Conservation (phyloP, 1,140 invertebrate species). For the Rhopalosiphum maidis region DNA sequence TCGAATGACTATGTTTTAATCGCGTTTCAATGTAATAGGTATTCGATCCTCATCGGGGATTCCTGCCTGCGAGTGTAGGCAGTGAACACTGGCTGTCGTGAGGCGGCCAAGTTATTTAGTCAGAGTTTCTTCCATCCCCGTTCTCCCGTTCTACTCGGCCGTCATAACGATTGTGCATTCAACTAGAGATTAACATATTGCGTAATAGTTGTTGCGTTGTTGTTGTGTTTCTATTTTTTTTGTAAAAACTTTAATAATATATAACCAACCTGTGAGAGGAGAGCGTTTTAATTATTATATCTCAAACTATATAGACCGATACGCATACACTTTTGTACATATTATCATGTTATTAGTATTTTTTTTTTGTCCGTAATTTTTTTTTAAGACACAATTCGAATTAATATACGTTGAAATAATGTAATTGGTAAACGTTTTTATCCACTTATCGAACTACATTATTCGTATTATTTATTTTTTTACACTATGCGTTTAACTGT, state of each 20-base stretch:
- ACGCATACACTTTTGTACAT: neutral
- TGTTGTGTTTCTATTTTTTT: neutral
- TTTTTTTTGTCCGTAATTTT: neutral
- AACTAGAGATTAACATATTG: neutral
- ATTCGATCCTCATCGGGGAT: neutral
- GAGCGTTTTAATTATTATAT: neutral
- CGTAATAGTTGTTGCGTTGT: neutral
- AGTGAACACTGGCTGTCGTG: no score
- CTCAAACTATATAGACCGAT: no score
- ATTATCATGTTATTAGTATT: neutral
- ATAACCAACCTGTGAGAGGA: neutral
- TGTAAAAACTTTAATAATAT: neutral
- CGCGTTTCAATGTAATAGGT: neutral
- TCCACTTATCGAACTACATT: no score
- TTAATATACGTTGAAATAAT: neutral
- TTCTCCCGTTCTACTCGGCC: neutral
- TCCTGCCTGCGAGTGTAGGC: neutral
- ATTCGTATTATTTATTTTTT: neutral
- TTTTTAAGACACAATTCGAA: neutral
- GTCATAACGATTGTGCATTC: neutral
- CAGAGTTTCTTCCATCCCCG: neutral
- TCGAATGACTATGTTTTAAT: neutral
- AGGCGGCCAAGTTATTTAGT: neutral
- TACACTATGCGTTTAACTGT: neutral
- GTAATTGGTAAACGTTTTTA: neutral